phyloP scores from a whole-genome alignment of 2,888 invertebrate genomes.

The Anthophora plumipes region DNA sequence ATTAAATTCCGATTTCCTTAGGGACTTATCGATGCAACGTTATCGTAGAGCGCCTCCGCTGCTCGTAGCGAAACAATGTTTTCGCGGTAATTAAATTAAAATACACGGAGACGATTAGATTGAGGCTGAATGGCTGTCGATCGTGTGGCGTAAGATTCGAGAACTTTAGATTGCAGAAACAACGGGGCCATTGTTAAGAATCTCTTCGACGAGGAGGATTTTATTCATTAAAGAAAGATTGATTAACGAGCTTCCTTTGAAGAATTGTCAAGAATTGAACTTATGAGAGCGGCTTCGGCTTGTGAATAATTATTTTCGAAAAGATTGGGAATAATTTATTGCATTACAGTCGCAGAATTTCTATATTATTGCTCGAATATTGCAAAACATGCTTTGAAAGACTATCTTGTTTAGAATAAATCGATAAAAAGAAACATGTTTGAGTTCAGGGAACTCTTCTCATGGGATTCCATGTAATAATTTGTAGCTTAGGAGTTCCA shows the following conservation, averaged over 20 bases:
- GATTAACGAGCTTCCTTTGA: neutral
- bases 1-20: constrained; percentile 49
- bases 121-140: neutral
- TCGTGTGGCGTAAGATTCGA: neutral
- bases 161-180: constrained; percentile 8
- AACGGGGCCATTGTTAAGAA: constrained; percentile 19
- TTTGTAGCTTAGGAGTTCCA: too few relatives aligned
- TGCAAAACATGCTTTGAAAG: too few relatives aligned
- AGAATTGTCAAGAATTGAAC: too few relatives aligned
- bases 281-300: too few relatives aligned
- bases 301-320: too few relatives aligned
- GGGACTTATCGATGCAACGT: constrained; percentile 45
- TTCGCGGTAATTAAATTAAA: constrained; percentile 53
- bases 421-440: too few relatives aligned
- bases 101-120: constrained; percentile 43
- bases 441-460: too few relatives aligned
- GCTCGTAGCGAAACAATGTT: constrained; percentile 37
- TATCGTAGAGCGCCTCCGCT: constrained; percentile 10
- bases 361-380: too few relatives aligned
- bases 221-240: neutral
- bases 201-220: neutral
- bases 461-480: too few relatives aligned
- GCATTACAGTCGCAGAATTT: too few relatives aligned
- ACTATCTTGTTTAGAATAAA: too few relatives aligned
- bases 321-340: too few relatives aligned